Evolutionary conservation across 2,888 invertebrate genomes (phyloP).

Genomic region (Nipponacmea schrenckii): DNA sequence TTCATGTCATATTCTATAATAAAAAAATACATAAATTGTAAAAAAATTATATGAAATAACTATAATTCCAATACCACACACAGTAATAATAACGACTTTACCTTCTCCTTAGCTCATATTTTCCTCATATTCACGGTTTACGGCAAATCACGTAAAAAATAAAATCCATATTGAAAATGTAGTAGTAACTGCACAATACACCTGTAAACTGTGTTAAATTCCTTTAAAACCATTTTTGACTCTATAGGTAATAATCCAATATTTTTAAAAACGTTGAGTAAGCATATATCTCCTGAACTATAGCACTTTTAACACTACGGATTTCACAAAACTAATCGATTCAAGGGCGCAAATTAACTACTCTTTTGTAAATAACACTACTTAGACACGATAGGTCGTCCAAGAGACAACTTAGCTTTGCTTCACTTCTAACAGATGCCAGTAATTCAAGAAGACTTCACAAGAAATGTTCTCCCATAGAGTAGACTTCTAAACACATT

Average conservation of each 20-base stretch:
- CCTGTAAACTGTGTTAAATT: background rate
- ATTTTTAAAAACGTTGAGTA: background rate
- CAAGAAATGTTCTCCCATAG: constrained; percentile 2
- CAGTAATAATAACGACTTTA: too few species aligned
- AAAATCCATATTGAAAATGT: constrained; percentile 3
- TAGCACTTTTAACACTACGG: background rate
- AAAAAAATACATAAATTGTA: too few species aligned
- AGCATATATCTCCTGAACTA: constrained; percentile 1
- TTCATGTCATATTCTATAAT: too few species aligned
- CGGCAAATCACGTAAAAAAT: background rate
- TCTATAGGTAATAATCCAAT: too few species aligned
- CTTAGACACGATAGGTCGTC: constrained; percentile 1
- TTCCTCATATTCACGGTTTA: too few species aligned
- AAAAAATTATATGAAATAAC: too few species aligned
- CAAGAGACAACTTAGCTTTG: constrained; percentile 2
- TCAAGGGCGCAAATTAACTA: constrained; percentile 4
- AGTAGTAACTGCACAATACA: background rate
- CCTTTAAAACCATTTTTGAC: background rate
- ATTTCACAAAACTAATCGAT: background rate
- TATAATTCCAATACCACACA: too few species aligned
- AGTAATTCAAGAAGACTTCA: constrained; percentile 7
- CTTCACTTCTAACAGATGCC: constrained; percentile 1
- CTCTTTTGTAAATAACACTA: background rate
- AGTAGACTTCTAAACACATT: background rate
- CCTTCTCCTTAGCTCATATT: too few species aligned